Base-by-base conservation (phyloP, 1,140 invertebrate species). In the Diploscapter pachys region DNA sequence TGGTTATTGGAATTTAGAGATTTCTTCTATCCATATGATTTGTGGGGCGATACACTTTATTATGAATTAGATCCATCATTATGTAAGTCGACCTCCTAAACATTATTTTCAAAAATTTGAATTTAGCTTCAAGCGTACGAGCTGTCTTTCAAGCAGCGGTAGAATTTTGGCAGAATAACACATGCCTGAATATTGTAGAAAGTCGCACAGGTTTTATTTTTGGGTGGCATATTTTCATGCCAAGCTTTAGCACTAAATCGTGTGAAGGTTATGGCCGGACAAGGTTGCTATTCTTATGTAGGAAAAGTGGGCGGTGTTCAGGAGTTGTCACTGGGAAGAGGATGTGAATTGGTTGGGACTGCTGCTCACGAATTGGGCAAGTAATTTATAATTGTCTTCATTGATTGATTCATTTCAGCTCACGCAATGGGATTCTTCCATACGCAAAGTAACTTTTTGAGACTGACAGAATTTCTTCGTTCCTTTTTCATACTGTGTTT, bases 361-460 rank as follows among this genome's bases (percentile, higher is more conserved):
- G 56, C 31, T 11, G 63, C 4, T 5, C 51, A n/a, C 3, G 11
- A 3, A 9, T 4, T 2, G 13, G 8, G 51, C 9, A 56, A 9
- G 5, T 5, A 70, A 49, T 52, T 13, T 13, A 49, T 31, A 51
- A 4, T 53, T 8, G 5, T 8, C 49, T 76, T 50, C 50, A 77
- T 70, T 67, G 72, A 61, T 56, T 52, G 66, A 59, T 68, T 73
- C 50, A 71, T 73, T 56, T 13, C 73, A 4, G 70, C 56, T 0
- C 75, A 77, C 57, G 75, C 75, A 4, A 63, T 77, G 4, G 75
- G 75, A 68, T 73, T 77, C 70, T 72, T 73, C 55, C 75, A 77
- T 49, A 65, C 70, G 5, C 71, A 75, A 61, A 73, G 70, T 3
- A 72, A 31, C 31, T 31, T 31, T 31, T 31, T 31, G 31, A 31